Base-by-base conservation (phyloP, 1,140 invertebrate species). In the Brachionus paranguensis region DNA sequence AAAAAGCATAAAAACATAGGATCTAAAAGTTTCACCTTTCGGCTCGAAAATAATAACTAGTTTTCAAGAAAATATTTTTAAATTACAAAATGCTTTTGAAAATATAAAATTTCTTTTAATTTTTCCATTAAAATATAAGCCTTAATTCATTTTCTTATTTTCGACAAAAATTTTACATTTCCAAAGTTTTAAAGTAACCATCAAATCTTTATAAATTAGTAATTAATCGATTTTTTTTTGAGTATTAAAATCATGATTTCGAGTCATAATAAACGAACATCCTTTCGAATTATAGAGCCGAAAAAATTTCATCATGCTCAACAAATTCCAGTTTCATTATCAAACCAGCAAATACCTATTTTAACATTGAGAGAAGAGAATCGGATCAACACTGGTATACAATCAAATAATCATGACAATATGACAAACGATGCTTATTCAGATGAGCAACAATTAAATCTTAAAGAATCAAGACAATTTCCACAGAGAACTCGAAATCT, bases 261-360 rank as follows among this genome's bases (percentile, higher is more conserved):
- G 12, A 81, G 37, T 81, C 53, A 64, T 64, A 68, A 47, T 55
- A 60, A 81, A 47, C 60, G 33, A 10, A 20, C 78, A 45, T 64
- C 78, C 3, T 81, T 81, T 81, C 53, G 78, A 41, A 64, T 68
- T 17, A 68, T 81, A 27, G 78, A 81, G 20, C 78, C 78, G 1
- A 41, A 45, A 64, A 43, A 47, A 64, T 81, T 81, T 68, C 78
- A 60, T 29, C 78, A 81, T 24, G 53, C 50, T 60, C 78, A 60
- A 27, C 50, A 60, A 55, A 55, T 55, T 64, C 37, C 53, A 68
- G 78, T 68, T n/a, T 81, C 78, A 37, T 43, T 81, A 20, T 60
- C 78, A 24, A 43, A 68, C 29, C 53, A 72, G 43, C 72, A 76
- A 50, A 76, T 76, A 27, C 72, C 72, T 12, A 76, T 76, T 11